These are phyloP conservation scores for Dicaeum eximium DNA, from an alignment of 2,113 vertebrate species.

Conservation along the genomic window DNA sequence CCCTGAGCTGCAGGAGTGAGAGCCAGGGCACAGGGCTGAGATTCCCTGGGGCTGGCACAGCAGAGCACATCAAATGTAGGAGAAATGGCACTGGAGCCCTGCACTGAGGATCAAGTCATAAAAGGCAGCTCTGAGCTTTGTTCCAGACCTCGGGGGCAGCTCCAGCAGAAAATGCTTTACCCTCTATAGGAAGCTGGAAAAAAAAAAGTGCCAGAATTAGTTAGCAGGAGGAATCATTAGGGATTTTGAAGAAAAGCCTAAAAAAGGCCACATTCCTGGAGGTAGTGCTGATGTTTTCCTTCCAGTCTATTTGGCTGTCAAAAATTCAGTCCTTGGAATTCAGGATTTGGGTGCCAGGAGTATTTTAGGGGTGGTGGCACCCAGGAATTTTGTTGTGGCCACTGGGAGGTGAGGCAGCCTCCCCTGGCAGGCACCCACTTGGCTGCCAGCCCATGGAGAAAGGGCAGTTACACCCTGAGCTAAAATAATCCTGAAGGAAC, in stretches of 20 bases:
- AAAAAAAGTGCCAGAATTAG: not conserved
- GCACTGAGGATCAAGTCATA: not conserved
- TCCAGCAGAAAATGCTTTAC: not conserved
- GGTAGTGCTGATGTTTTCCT: not conserved
- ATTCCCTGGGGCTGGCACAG: not conserved
- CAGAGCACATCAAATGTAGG: not conserved
- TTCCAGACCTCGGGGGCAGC: not conserved
- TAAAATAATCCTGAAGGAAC: not conserved
- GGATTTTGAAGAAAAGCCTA: not conserved
- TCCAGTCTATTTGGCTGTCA: not conserved
- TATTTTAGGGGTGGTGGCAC: not conserved
- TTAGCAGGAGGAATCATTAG: not conserved
- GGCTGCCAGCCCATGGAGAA: constrained; percentile 9
- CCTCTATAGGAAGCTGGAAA: not conserved
- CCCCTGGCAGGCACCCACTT: not conserved
- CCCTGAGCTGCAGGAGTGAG: not conserved
- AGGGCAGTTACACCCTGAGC: not conserved
- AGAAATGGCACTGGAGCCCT: not conserved
- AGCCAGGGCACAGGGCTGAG: not conserved
- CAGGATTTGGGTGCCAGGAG: not conserved
- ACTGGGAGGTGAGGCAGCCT: not conserved
- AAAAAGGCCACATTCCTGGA: not conserved
- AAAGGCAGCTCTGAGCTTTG: not conserved
- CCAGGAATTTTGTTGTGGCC: not conserved
- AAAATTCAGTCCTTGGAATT: not conserved